Conservation (phyloP, 2,113 vertebrate species). For the Pseudorectes ferrugineus region DNA sequence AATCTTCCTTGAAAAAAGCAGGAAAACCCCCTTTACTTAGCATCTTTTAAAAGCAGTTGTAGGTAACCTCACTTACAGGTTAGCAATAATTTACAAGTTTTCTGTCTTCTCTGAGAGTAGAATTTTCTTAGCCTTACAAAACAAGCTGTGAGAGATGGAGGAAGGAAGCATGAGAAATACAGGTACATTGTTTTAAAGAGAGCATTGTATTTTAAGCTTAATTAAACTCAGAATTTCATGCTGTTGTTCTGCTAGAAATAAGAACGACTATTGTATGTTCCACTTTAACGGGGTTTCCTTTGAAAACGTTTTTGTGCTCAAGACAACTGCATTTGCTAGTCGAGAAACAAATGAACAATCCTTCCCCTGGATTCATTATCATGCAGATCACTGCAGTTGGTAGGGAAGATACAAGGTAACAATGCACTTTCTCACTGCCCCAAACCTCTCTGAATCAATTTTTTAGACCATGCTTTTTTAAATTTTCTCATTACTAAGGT, state of each 20-base stretch:
- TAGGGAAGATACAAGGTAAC: neutral
- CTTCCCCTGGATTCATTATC: neutral
- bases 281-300: neutral
- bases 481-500: neutral
- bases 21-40: neutral
- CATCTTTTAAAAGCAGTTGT: neutral
- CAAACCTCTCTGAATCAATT: neutral
- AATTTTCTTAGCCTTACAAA: neutral
- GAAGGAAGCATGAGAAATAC: neutral
- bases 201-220: neutral
- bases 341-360: neutral
- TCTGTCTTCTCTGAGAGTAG: neutral
- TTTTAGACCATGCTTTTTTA: neutral
- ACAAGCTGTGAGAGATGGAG: neutral
- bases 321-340: neutral
- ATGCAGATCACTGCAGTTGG: neutral
- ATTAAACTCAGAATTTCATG: neutral
- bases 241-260: neutral
- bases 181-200: neutral
- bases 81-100: neutral
- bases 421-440: neutral
- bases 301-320: neutral
- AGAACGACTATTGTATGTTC: accelerated
- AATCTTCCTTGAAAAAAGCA: neutral
- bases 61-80: neutral